Evolutionary conservation across 2,888 invertebrate genomes (phyloP).

Genomic region (Sphaeridia pumilis): DNA sequence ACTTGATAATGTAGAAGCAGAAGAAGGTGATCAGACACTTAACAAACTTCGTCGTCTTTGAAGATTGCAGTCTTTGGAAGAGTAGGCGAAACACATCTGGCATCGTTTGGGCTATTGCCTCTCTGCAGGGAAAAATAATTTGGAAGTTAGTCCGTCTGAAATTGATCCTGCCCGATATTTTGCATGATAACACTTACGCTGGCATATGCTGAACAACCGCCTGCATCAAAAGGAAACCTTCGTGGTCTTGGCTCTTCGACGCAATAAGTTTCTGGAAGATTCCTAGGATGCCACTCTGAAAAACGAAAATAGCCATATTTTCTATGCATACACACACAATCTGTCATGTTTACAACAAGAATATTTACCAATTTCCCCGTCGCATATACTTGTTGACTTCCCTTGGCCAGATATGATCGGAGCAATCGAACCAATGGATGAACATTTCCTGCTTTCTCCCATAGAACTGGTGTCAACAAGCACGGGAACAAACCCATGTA

Average conservation of each 20-base stretch:
- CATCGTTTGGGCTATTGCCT: slow-evolving; percentile 59
- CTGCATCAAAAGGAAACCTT: slow-evolving; percentile 85
- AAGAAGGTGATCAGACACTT: slow-evolving; percentile 84
- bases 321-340: not conserved
- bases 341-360: slow-evolving; percentile 36
- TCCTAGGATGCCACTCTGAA: slow-evolving; percentile 55
- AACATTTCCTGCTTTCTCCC: slow-evolving; percentile 89
- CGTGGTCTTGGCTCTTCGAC: slow-evolving; percentile 88
- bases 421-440: slow-evolving; percentile 85
- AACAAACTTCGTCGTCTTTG: slow-evolving; percentile 91
- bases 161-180: not conserved
- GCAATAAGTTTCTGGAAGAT: slow-evolving; percentile 94
- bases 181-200: slow-evolving; percentile 47
- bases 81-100: slow-evolving; percentile 80
- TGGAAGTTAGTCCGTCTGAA: not conserved
- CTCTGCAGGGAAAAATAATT: slow-evolving; percentile 42
- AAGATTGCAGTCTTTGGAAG: slow-evolving; percentile 83
- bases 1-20: slow-evolving; percentile 69
- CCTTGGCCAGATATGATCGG: slow-evolving; percentile 69
- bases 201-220: slow-evolving; percentile 72
- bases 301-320: not conserved
- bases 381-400: slow-evolving; percentile 54
- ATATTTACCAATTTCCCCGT: slow-evolving; percentile 57
- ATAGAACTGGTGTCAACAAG: slow-evolving; percentile 75
- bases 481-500: slow-evolving; percentile 85